These are phyloP conservation scores for Recurvirostra avosetta DNA, from an alignment of 2,113 vertebrate species.

Conservation along the genomic window DNA sequence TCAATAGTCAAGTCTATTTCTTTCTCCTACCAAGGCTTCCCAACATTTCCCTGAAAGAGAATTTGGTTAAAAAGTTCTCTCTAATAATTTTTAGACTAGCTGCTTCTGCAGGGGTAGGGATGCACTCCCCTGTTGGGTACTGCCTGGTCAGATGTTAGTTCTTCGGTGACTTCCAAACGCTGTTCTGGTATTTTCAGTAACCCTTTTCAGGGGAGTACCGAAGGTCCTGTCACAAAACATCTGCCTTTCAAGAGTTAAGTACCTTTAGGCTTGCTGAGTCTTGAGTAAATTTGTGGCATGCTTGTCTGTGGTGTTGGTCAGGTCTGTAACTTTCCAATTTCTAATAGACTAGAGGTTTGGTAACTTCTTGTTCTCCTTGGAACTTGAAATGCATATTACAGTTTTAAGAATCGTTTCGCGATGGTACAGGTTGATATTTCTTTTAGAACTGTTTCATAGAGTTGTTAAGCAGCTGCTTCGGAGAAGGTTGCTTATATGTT, in stretches of 20 bases:
- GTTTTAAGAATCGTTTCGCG: fast-evolving
- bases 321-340: not conserved
- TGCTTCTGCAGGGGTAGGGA: not conserved
- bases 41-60: not conserved
- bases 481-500: not conserved
- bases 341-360: not conserved
- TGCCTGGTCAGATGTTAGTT: not conserved
- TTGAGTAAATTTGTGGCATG: not conserved
- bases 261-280: not conserved
- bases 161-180: not conserved
- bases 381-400: not conserved
- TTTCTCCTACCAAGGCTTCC: not conserved
- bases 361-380: not conserved
- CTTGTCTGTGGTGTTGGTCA: not conserved
- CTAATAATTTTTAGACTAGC: not conserved
- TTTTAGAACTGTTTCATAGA: not conserved
- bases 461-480: not conserved
- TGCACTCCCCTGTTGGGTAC: fast-evolving
- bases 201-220: not conserved
- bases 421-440: not conserved
- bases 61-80: not conserved
- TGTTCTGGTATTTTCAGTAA: not conserved
- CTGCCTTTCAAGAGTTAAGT: not conserved
- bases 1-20: not conserved
- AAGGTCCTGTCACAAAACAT: not conserved